Percentiles rank a stretch among this genome's conserved stretches.
These are phyloP conservation scores for Limnodromus scolopaceus DNA, from an alignment of 2,797 vertebrate species.

Conservation along the genomic window DNA sequence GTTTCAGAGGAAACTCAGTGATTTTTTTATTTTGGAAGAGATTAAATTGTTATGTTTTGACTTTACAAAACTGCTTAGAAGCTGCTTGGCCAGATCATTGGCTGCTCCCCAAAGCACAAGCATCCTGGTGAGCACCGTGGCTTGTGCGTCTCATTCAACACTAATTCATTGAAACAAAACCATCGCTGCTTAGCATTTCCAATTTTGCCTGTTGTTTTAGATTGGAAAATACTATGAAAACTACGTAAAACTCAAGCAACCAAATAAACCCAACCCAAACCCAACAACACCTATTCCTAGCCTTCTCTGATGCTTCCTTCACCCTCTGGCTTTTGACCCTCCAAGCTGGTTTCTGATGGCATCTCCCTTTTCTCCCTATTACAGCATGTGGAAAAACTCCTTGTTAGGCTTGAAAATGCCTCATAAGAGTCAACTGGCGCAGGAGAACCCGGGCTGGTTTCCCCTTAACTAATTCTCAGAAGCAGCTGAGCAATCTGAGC, in stretches of 20 bases:
- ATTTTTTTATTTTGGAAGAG: neutral
- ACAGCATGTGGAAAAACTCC: neutral
- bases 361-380: neutral
- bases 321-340: neutral
- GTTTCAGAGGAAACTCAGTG: neutral
- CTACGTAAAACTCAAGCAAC: neutral
- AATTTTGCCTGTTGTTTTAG: neutral
- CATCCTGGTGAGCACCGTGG: neutral
- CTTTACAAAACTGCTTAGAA: conserved; percentile 18
- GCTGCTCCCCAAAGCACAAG: neutral
- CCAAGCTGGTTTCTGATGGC: neutral
- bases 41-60: neutral
- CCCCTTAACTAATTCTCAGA: neutral
- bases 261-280: neutral
- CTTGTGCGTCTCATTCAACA: neutral
- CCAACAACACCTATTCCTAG: neutral
- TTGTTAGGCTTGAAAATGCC: neutral
- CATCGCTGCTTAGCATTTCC: neutral
- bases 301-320: neutral
- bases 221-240: neutral
- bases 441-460: neutral
- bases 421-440: neutral
- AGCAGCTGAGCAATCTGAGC: neutral
- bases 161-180: conserved; percentile 13
- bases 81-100: neutral